Evolutionary conservation across 2,113 vertebrate genomes (phyloP).

Genomic region (Platycercus adscitus): DNA sequence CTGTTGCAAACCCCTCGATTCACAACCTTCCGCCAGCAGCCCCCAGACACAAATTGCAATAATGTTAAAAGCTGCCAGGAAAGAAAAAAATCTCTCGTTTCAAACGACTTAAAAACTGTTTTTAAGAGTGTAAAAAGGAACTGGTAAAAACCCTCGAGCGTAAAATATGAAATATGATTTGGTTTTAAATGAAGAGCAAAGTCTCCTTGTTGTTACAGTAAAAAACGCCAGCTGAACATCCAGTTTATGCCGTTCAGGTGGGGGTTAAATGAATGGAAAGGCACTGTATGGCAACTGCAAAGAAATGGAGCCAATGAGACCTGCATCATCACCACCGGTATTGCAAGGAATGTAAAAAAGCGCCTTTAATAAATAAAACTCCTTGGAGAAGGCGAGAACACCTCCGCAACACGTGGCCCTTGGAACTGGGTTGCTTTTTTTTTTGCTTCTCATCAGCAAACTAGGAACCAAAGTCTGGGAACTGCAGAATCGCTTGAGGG

Average conservation of each 20-base stretch:
- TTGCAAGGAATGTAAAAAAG: conserved; percentile 91
- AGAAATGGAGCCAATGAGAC: conserved; percentile 88
- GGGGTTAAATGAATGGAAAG: conserved; percentile 92
- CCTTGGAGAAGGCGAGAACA: conserved; percentile 74
- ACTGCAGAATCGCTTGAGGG: conserved; percentile 82
- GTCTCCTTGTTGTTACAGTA: conserved; percentile 94
- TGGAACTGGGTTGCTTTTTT: neutral
- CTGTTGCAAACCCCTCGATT: conserved; percentile 77
- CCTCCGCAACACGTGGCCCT: conserved; percentile 81
- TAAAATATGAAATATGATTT: conserved; percentile 99
- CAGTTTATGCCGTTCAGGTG: conserved; percentile 85
- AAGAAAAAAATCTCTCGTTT: conserved; percentile 80
- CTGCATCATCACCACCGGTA: conserved; percentile 87
- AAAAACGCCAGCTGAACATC: conserved; percentile 94
- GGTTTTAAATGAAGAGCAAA: conserved; percentile 97
- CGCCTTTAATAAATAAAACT: conserved; percentile 81
- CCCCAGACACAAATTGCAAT: conserved; percentile 84
- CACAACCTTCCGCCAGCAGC: conserved; percentile 79
- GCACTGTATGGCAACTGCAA: conserved; percentile 98
- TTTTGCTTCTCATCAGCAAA: conserved; percentile 79
- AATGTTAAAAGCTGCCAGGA: conserved; percentile 96
- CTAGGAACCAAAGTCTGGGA: conserved; percentile 87
- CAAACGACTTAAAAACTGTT: conserved; percentile 97
- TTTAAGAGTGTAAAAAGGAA: conserved; percentile 97
- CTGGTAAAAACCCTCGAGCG: conserved; percentile 96